Percentiles rank a stretch among this genome's conserved stretches.
phyloP scores from a whole-genome alignment of 2,113 vertebrate genomes.

The Pimephales promelas region DNA sequence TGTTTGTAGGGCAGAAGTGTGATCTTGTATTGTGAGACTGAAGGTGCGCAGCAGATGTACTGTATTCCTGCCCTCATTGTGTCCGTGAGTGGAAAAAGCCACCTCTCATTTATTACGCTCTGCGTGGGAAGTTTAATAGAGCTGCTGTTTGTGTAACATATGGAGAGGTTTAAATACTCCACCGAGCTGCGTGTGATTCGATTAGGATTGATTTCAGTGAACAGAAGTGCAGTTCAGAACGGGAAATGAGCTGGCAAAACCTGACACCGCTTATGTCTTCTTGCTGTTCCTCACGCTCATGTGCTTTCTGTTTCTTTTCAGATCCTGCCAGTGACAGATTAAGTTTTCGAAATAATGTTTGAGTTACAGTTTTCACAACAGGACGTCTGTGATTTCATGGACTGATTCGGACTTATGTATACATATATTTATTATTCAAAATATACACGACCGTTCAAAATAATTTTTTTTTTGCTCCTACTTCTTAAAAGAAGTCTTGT shows the following conservation, averaged over 20 bases:
- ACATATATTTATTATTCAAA: too few relatives aligned
- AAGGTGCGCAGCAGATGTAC: slow-evolving; percentile 24
- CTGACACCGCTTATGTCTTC: slow-evolving; percentile 29
- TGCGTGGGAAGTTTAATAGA: slow-evolving; percentile 22
- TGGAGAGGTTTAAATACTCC: slow-evolving; percentile 14
- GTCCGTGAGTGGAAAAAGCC: slow-evolving; percentile 12
- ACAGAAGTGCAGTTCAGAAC: slow-evolving; percentile 1
- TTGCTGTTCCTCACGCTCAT: background rate
- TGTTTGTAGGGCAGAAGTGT: slow-evolving; percentile 4
- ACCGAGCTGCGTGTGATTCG: slow-evolving; percentile 24
- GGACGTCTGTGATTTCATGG: background rate
- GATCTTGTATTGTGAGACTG: background rate
- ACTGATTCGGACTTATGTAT: background rate
- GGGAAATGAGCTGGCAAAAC: slow-evolving; percentile 47
- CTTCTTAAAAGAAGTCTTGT: background rate
- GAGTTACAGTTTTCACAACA: background rate
- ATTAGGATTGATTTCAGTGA: slow-evolving; percentile 27
- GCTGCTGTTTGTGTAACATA: slow-evolving; percentile 14
- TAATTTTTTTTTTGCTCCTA: too few relatives aligned
- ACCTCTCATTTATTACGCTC: background rate
- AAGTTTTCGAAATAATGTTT: background rate
- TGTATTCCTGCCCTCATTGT: slow-evolving; percentile 35
- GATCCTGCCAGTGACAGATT: background rate
- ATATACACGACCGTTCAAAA: too few relatives aligned
- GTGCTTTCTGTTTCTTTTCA: background rate